Percentiles rank a stretch among this genome's conserved stretches.
phyloP scores from a whole-genome alignment of 2,113 vertebrate species.

The Sus scrofa region T2T-Sscrofa CM000824.6:105646501-105647000 shows the following conservation, averaged over 20 bases:
- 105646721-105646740: conserved; percentile 24
- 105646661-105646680: not conserved
- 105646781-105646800: not conserved
- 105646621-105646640: not conserved
- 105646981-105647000: not conserved
- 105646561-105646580: not conserved
- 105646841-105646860: conserved; percentile 39
- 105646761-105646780: not conserved
- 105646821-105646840: not conserved
- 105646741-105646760: not conserved
- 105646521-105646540: not conserved
- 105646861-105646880: not conserved
- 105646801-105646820: not conserved
- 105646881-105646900: not conserved
- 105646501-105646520: not conserved
- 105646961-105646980: not conserved
- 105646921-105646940: not conserved
- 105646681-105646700: not conserved
- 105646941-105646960: not conserved
- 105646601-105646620: not conserved
- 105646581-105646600: not conserved
- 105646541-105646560: not conserved
- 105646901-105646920: not conserved
- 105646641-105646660: not conserved
- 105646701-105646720: conserved; percentile 18